These are phyloP conservation scores for Craniophora ligustri DNA, from an alignment of 2,888 invertebrate genomes.

Conservation along the genomic window DNA sequence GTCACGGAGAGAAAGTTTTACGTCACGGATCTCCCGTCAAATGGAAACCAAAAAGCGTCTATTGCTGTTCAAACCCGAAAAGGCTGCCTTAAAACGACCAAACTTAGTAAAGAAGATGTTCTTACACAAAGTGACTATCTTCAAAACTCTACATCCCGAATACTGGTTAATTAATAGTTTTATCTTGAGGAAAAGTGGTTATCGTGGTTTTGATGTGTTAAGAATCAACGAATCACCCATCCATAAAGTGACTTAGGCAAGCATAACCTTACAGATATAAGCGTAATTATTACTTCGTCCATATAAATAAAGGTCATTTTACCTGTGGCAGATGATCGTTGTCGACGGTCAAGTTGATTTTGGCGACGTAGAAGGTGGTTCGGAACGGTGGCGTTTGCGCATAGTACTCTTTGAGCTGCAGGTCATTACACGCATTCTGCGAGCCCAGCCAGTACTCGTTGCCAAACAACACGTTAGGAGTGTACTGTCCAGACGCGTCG, in stretches of 20 bases:
- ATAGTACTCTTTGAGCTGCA: slow-evolving; percentile 87
- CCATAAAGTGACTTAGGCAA: no score
- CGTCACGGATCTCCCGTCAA: slow-evolving; percentile 22
- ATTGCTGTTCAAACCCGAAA: slow-evolving; percentile 4
- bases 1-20: slow-evolving; percentile 43
- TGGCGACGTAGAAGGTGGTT: slow-evolving; percentile 90
- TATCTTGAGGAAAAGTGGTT: no score
- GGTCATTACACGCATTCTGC: slow-evolving; percentile 90
- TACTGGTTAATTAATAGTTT: no score
- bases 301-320: no score
- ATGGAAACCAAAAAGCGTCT: slow-evolving; percentile 24
- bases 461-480: slow-evolving; percentile 92
- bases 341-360: slow-evolving; percentile 87
- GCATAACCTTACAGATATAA: no score
- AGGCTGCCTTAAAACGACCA: no score
- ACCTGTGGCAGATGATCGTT: slow-evolving; percentile 87
- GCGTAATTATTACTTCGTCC: neutral
- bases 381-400: slow-evolving; percentile 88
- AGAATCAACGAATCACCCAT: no score
- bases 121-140: no score
- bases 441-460: slow-evolving; percentile 95
- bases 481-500: slow-evolving; percentile 94
- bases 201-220: no score
- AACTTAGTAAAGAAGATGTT: no score
- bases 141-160: no score